phyloP scores from a whole-genome alignment of 1,140 invertebrate species.

The Acyrthosiphon pisum region DNA sequence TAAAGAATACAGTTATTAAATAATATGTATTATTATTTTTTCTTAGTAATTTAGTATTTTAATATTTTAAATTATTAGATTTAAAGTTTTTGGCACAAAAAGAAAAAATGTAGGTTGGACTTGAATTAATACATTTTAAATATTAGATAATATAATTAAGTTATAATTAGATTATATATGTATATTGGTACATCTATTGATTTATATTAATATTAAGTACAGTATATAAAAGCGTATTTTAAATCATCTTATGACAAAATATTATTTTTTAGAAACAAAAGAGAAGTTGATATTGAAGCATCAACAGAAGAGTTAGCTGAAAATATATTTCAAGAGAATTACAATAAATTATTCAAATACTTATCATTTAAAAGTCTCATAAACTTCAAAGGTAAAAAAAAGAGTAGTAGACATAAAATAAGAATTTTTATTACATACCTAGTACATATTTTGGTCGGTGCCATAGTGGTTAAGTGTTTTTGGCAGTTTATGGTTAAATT shows the following conservation, averaged over 20 bases:
- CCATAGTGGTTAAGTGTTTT: neutral
- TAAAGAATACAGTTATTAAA: neutral
- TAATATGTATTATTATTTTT: neutral
- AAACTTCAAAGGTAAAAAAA: constrained; percentile 22
- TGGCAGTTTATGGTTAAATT: neutral
- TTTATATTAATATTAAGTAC: neutral
- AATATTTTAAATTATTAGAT: neutral
- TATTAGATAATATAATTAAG: neutral
- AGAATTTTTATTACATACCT: neutral
- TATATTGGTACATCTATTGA: neutral
- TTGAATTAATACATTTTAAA: neutral
- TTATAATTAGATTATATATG: too few species aligned
- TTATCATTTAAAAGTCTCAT: neutral
- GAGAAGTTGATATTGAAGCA: constrained; percentile 52
- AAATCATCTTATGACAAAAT: neutral
- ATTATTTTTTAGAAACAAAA: constrained; percentile 39
- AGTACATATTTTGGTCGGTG: neutral
- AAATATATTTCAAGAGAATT: constrained; percentile 22
- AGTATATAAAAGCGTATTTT: neutral
- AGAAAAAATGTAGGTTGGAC: neutral
- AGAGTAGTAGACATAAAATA: too few species aligned
- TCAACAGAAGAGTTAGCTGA: constrained; percentile 45
- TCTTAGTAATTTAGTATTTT: neutral
- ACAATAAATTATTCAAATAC: constrained; percentile 4
- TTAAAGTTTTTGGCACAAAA: neutral